Evolutionary conservation across 2,888 invertebrate species (phyloP), one percentile per base, ranked within the genome.

Genomic region (Tipula unca): DNA sequence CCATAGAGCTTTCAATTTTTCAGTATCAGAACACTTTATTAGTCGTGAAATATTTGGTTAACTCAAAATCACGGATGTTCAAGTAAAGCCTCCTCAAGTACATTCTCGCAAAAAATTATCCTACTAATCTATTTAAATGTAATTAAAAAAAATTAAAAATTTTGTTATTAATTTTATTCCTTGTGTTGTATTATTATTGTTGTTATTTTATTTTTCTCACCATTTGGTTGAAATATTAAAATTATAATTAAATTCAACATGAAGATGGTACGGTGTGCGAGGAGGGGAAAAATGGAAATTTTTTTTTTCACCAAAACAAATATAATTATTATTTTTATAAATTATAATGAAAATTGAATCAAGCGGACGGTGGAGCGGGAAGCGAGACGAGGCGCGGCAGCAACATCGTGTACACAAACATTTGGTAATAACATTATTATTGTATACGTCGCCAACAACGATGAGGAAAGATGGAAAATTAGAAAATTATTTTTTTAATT

Each of bases 301-400:
- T n/a, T n/a, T n/a, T n/a, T n/a, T n/a, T n/a, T n/a, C n/a, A 69
- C 14, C 8, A 69, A 25, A 69, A 25, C 25, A 69, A 69, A 10
- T 54, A 69, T 69, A 25, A 10, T 48, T 48, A 5, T 48, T 69
- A 10, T 69, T 69, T 69, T 69, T 69, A 25, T 69, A 25, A 69
- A 69, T 69, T 69, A 69, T 69, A 69, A 69, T 69, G 69, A 69
- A 69, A 69, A 69, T 69, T 69, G 69, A 25, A 69, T 69, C 69
- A 69, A n/a, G n/a, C 13, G 69, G 25, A 20, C 17, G 25, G 69
- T 25, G 25, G 25, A 39, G 8, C 39, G 48, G 3, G 48, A 48
- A n/a, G n/a, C 3, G 48, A 14, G 39, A 39, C 10, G 20, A 17
- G 48, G 48, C 20, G 17, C 48, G 48, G 48, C 17, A 17, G 48